phyloP scores from a whole-genome alignment of 2,888 invertebrate genomes.

The Drosophila vallismaia region DNA sequence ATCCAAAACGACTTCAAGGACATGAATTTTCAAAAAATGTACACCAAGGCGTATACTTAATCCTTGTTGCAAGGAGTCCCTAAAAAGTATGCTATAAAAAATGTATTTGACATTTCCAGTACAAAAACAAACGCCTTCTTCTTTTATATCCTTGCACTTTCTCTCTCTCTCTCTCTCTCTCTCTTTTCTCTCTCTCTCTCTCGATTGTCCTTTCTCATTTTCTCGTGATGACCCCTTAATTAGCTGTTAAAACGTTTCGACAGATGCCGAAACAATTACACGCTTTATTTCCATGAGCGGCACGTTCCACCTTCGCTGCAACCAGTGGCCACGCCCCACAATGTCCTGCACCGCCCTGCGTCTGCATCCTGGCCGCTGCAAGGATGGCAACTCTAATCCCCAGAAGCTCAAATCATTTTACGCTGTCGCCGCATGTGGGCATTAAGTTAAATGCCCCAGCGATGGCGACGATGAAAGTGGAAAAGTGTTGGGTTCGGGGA shows the following conservation, averaged over 20 bases:
- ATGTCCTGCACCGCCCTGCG: background rate
- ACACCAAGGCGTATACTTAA: background rate
- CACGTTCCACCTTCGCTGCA: slow-evolving; percentile 52
- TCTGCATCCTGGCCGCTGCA: background rate
- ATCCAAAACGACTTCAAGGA: background rate
- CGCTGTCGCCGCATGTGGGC: slow-evolving; percentile 60
- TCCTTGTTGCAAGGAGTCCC: background rate
- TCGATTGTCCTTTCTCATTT: background rate
- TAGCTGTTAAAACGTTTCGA: slow-evolving; percentile 66
- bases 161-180: no score
- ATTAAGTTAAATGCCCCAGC: slow-evolving; percentile 63
- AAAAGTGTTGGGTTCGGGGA: slow-evolving; percentile 18
- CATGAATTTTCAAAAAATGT: background rate
- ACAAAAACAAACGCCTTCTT: no score
- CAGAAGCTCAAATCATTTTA: slow-evolving; percentile 54
- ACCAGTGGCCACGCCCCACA: slow-evolving; percentile 1
- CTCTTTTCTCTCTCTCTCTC: no score
- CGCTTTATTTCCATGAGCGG: slow-evolving; percentile 55
- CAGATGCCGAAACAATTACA: slow-evolving; percentile 64
- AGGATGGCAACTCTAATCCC: slow-evolving; percentile 37
- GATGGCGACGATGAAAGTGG: slow-evolving; percentile 19
- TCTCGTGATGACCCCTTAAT: slow-evolving; percentile 45
- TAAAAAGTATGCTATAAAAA: background rate
- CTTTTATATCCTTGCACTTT: background rate
- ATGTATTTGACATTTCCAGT: no score